phyloP scores from a whole-genome alignment of 2,888 invertebrate species.

The Ormyrus rosae region DNA sequence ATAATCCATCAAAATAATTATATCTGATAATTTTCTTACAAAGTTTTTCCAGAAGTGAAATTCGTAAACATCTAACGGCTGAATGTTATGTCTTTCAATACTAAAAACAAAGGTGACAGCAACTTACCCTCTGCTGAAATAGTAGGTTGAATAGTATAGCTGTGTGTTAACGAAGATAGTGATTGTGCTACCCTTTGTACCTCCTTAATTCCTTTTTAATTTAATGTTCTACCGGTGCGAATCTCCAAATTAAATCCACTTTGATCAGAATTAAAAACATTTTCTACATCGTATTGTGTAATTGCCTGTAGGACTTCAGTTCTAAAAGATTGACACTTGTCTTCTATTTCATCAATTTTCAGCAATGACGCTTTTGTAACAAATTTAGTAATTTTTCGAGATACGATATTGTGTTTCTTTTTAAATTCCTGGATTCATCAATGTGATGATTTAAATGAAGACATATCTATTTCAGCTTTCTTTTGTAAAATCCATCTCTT shows the following conservation, averaged over 20 bases:
- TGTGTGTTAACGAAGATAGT: slow-evolving; percentile 2
- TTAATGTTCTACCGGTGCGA: slow-evolving; percentile 43
- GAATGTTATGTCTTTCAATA: neutral
- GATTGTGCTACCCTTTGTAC: neutral
- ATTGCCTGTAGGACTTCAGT: too few relatives aligned
- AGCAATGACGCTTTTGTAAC: neutral
- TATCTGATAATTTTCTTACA: neutral
- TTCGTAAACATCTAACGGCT: too few relatives aligned
- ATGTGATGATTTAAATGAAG: slow-evolving; percentile 15
- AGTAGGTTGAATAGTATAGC: slow-evolving; percentile 6
- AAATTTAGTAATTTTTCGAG: slow-evolving; percentile 40
- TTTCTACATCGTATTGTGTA: neutral
- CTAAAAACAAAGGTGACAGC: slow-evolving; percentile 1
- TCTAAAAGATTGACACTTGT: neutral
- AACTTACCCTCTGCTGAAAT: neutral
- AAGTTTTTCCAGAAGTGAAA: neutral
- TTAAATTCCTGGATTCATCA: slow-evolving; percentile 17
- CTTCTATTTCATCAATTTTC: slow-evolving; percentile 16
- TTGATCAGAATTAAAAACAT: slow-evolving; percentile 44
- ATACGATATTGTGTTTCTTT: slow-evolving; percentile 27
- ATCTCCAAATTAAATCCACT: slow-evolving; percentile 49
- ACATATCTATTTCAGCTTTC: neutral
- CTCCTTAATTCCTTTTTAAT: neutral
- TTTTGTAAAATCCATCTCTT: slow-evolving; percentile 22
- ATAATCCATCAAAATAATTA: too few relatives aligned